Evolutionary conservation across 2,797 vertebrate species (phyloP).

Genomic region (Hippoglossus hippoglossus): DNA sequence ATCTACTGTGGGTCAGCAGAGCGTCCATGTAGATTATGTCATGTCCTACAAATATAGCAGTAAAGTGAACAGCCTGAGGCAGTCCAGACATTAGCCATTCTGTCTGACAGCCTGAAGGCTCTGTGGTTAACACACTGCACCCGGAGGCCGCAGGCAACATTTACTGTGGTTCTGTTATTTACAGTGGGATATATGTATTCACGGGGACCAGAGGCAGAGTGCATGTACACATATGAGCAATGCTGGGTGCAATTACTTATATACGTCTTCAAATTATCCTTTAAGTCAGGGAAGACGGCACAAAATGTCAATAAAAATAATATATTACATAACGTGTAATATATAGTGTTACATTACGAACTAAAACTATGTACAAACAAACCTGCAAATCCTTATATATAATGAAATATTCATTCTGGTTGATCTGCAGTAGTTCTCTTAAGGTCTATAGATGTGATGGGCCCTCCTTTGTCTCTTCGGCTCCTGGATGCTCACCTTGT

Average conservation of each 20-base stretch:
- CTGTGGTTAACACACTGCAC: slow-evolving; percentile 26
- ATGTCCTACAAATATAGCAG: slow-evolving; percentile 16
- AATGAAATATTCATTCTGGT: too few relatives aligned
- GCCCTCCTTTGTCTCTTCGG: too few relatives aligned
- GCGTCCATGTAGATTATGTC: slow-evolving; percentile 42
- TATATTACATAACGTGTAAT: too few relatives aligned
- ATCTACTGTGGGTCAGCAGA: slow-evolving; percentile 8
- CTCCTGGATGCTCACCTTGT: too few relatives aligned
- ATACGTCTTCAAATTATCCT: slow-evolving; percentile 1
- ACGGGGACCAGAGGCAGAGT: slow-evolving; percentile 7
- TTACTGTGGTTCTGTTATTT: slow-evolving; percentile 9
- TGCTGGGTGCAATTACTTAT: slow-evolving; percentile 12
- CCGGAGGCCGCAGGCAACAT: slow-evolving; percentile 24
- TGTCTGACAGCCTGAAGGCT: slow-evolving; percentile 39
- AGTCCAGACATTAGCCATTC: slow-evolving; percentile 29
- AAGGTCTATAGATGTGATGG: too few relatives aligned
- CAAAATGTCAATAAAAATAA: too few relatives aligned
- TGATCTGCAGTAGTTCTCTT: too few relatives aligned
- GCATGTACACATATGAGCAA: slow-evolving; percentile 11
- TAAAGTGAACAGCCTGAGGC: slow-evolving; percentile 29
- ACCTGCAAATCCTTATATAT: too few relatives aligned
- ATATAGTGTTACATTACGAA: too few relatives aligned
- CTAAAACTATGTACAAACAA: too few relatives aligned
- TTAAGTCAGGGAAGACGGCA: neutral
- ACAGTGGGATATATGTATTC: slow-evolving; percentile 23